Percentiles rank a stretch among this genome's conserved stretches.
These are phyloP conservation scores for Neotoma lepida DNA, from an alignment of 2,113 vertebrate genomes.

Conservation along the genomic window DNA sequence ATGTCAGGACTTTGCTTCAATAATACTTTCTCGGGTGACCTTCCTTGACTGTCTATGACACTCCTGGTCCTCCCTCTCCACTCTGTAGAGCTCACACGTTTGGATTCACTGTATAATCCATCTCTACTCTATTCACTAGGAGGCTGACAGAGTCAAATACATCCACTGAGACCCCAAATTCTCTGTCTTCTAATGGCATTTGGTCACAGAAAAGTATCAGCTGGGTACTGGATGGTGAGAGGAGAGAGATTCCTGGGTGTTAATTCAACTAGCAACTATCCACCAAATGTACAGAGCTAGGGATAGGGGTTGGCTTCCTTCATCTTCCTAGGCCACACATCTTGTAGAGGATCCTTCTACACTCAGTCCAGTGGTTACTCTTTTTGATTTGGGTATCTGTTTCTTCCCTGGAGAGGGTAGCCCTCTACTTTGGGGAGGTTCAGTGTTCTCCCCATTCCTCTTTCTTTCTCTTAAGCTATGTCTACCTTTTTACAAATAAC, in stretches of 20 bases:
- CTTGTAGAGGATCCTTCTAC: background rate
- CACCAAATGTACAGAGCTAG: background rate
- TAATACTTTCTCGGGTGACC: background rate
- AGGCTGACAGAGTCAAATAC: background rate
- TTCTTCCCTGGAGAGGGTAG: background rate
- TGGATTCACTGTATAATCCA: background rate
- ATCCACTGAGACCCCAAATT: background rate
- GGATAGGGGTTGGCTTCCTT: background rate
- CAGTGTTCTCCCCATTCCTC: background rate
- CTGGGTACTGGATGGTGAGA: background rate
- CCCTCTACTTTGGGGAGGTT: background rate
- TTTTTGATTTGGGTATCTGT: background rate
- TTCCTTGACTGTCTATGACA: background rate
- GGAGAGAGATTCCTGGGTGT: rapidly evolving
- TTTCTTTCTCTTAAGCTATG: background rate
- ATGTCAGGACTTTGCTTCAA: background rate
- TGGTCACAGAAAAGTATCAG: background rate
- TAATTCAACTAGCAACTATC: background rate
- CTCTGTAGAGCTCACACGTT: background rate
- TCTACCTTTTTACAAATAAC: background rate
- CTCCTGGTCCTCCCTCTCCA: rapidly evolving
- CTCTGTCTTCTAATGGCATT: background rate
- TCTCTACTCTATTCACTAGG: background rate
- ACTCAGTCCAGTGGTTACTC: background rate
- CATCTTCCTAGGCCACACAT: background rate